Evolutionary conservation across 2,797 vertebrate genomes (phyloP).

Genomic region (Euthynnus affinis): DNA sequence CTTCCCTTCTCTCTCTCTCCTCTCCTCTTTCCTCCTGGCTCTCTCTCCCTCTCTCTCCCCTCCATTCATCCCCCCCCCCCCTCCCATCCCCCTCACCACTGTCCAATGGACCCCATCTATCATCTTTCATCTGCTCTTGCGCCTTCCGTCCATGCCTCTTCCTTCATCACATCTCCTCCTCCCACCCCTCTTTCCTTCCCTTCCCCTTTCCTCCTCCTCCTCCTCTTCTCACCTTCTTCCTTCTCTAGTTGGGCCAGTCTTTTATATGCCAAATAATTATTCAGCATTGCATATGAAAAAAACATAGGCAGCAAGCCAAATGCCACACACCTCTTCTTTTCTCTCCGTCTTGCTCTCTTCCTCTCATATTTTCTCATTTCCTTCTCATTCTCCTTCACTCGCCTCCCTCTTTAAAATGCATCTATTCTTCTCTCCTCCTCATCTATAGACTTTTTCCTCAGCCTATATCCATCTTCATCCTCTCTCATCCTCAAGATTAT

Average conservation of each 20-base stretch:
- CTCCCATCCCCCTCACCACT: slow-evolving; percentile 21
- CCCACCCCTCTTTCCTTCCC: not conserved
- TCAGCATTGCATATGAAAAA: slow-evolving; percentile 62
- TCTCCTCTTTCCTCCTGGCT: slow-evolving; percentile 60
- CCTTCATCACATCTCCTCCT: slow-evolving; percentile 15
- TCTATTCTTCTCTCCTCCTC: slow-evolving; percentile 35
- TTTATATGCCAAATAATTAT: slow-evolving; percentile 62
- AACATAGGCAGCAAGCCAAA: slow-evolving; percentile 51
- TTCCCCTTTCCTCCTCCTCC: slow-evolving; percentile 6
- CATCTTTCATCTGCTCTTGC: slow-evolving; percentile 67
- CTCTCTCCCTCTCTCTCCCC: slow-evolving; percentile 34
- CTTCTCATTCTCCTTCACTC: not conserved
- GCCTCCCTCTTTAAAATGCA: slow-evolving; percentile 43
- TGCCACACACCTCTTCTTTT: slow-evolving; percentile 27
- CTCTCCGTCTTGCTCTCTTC: not conserved
- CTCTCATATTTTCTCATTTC: slow-evolving; percentile 14
- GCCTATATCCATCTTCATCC: slow-evolving; percentile 36
- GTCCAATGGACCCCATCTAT: slow-evolving; percentile 68
- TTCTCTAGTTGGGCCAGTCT: slow-evolving; percentile 41
- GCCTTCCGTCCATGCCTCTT: slow-evolving; percentile 29
- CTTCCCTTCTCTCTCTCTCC: slow-evolving; percentile 54
- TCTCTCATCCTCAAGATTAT: slow-evolving; percentile 31
- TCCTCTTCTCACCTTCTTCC: slow-evolving; percentile 25
- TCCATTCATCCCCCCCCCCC: slow-evolving; percentile 49
- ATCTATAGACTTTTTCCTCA: slow-evolving; percentile 40